These are phyloP conservation scores for Craterocephalus amniculus DNA, from an alignment of 2,797 vertebrate species.

Conservation along the genomic window DNA sequence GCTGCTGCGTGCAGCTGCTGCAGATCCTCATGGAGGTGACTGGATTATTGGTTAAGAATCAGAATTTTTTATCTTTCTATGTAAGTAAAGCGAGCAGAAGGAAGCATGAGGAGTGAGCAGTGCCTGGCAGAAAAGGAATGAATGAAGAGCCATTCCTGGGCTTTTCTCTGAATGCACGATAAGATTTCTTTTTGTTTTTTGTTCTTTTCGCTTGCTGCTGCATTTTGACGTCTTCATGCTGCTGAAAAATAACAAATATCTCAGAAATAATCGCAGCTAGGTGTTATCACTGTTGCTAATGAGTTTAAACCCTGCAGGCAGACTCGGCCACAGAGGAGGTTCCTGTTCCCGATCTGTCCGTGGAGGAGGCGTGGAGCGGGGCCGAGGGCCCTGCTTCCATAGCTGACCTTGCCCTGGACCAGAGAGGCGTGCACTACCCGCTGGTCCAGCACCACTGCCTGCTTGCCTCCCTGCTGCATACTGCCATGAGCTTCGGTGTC, in stretches of 20 bases:
- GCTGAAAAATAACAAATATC: not conserved
- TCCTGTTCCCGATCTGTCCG: slow-evolving; percentile 82
- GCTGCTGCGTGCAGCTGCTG: slow-evolving; percentile 92
- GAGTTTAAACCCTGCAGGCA: slow-evolving; percentile 78
- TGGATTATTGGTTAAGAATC: slow-evolving; percentile 69
- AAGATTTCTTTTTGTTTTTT: not conserved
- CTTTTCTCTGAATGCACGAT: not conserved
- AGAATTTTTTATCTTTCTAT: slow-evolving; percentile 61
- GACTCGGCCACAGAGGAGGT: slow-evolving; percentile 90
- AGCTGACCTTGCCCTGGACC: slow-evolving; percentile 93
- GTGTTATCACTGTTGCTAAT: not conserved
- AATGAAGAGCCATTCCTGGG: not conserved
- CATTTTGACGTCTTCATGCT: not conserved
- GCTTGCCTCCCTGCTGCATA: slow-evolving; percentile 87
- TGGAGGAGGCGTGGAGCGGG: slow-evolving; percentile 90
- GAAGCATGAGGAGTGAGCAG: slow-evolving; percentile 61
- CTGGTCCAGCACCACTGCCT: slow-evolving; percentile 95
- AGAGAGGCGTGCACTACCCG: slow-evolving; percentile 92
- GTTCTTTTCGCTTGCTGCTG: not conserved
- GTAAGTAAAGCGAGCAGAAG: slow-evolving; percentile 61
- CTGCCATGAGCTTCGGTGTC: slow-evolving; percentile 88
- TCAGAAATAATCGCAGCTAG: not conserved
- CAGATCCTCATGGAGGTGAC: slow-evolving; percentile 95
- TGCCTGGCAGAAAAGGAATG: slow-evolving; percentile 1
- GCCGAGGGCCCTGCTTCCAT: slow-evolving; percentile 92